A percentile compares a stretch with the other conserved stretches of the same genome.
phyloP scores from a whole-genome alignment of 2,797 vertebrate genomes.

The Prunella strophiata region DNA sequence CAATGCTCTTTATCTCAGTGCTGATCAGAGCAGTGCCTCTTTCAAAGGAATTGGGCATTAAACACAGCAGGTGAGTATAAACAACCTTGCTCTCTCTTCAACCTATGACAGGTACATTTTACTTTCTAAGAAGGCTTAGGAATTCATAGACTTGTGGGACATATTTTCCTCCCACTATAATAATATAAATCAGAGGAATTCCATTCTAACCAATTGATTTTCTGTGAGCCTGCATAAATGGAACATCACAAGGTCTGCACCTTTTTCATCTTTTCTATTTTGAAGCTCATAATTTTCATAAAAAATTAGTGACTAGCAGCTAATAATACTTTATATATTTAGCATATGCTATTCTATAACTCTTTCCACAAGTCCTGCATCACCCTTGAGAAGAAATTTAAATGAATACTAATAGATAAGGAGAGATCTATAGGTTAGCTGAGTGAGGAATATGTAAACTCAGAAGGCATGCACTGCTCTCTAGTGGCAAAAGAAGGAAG shows the following conservation, averaged over 20 bases:
- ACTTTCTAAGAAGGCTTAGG: neutral
- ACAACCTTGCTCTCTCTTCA: neutral
- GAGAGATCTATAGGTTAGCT: neutral
- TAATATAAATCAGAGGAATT: neutral
- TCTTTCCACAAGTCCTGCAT: neutral
- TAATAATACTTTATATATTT: constrained; percentile 10
- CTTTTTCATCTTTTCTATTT: neutral
- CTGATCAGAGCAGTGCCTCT: neutral
- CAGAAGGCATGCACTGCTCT: constrained; percentile 68
- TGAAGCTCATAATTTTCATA: neutral
- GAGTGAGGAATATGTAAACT: neutral
- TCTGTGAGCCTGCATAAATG: neutral
- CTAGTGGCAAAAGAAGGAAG: constrained; percentile 67
- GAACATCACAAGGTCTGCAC: neutral
- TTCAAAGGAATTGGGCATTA: neutral
- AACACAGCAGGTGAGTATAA: neutral
- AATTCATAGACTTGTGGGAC: neutral
- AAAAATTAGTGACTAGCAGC: neutral
- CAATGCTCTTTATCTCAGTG: neutral
- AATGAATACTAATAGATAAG: neutral
- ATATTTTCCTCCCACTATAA: neutral
- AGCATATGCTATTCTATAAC: neutral
- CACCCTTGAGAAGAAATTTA: constrained; percentile 1
- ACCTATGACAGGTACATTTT: neutral
- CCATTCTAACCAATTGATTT: neutral